A percentile compares a stretch with the other conserved stretches of the same genome.
Evolutionary conservation across 2,113 vertebrate genomes (phyloP).

Genomic region (Chrysochloris asiatica): DNA sequence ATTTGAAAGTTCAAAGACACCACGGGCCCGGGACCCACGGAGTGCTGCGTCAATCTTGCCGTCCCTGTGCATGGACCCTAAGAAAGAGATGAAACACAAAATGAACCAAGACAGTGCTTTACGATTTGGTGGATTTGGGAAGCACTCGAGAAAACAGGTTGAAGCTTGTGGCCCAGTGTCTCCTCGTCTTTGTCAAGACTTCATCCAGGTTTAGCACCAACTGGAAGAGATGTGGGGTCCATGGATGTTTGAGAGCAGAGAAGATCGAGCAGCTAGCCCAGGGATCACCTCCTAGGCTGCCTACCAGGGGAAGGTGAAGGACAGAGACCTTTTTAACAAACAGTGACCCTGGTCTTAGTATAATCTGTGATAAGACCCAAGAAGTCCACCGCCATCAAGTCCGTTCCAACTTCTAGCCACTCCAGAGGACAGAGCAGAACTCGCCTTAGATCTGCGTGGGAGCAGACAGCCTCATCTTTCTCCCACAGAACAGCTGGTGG

Average conservation of each 20-base stretch:
- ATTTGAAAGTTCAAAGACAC: background rate
- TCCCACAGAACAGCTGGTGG: no score
- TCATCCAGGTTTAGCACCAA: background rate
- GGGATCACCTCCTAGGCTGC: background rate
- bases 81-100: background rate
- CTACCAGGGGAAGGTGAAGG: no score
- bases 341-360: no score
- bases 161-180: rapidly evolving
- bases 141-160: background rate
- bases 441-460: no score
- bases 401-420: no score
- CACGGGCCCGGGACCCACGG: rapidly evolving
- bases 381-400: no score
- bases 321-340: no score
- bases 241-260: rapidly evolving
- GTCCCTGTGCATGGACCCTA: background rate
- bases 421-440: no score
- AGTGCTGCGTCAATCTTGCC: background rate
- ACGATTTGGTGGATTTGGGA: background rate
- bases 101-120: no score
- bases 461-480: no score
- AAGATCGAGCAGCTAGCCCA: background rate
- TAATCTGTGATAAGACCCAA: no score
- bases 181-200: background rate
- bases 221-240: background rate